Conservation (phyloP, 2,113 vertebrate genomes). For the Paracanthobrama guichenoti region DNA sequence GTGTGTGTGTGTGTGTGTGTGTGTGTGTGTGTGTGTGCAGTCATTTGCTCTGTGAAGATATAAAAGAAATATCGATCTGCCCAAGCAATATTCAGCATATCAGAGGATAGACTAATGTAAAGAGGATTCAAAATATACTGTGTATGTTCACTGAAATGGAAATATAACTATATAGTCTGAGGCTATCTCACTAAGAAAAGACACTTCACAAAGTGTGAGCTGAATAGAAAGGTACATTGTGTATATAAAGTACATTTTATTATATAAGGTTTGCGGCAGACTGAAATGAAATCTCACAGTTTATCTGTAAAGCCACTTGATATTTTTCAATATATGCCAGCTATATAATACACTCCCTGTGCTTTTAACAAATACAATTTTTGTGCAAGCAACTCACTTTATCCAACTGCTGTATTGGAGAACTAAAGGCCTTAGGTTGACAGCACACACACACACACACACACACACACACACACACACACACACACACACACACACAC, state of each 20-base stretch:
- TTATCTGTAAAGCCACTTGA: constrained; percentile 50
- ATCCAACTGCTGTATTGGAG: constrained; percentile 41
- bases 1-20: neutral
- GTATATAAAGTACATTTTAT: neutral
- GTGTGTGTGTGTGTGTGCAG: neutral
- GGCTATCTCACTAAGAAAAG: constrained; percentile 12
- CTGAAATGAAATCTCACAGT: constrained; percentile 61
- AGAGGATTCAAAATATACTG: neutral
- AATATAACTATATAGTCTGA: constrained; percentile 2
- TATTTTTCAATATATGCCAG: constrained; percentile 56
- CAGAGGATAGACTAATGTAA: constrained; percentile 13
- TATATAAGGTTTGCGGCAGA: constrained; percentile 25
- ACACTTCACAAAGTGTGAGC: neutral
- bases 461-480: neutral
- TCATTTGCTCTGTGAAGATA: constrained; percentile 40
- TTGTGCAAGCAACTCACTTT: constrained; percentile 40
- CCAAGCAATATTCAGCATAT: constrained; percentile 20
- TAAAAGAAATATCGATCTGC: constrained; percentile 54
- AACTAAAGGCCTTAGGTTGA: neutral
- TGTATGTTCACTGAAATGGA: constrained; percentile 18
- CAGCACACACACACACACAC: neutral
- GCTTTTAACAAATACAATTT: constrained; percentile 43
- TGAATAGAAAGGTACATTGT: neutral
- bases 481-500: neutral
- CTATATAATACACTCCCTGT: constrained; percentile 54